These are phyloP conservation scores for Phymanthus crucifer DNA, from an alignment of 92 coral and sea anemone genomes.

Conservation along the genomic window DNA sequence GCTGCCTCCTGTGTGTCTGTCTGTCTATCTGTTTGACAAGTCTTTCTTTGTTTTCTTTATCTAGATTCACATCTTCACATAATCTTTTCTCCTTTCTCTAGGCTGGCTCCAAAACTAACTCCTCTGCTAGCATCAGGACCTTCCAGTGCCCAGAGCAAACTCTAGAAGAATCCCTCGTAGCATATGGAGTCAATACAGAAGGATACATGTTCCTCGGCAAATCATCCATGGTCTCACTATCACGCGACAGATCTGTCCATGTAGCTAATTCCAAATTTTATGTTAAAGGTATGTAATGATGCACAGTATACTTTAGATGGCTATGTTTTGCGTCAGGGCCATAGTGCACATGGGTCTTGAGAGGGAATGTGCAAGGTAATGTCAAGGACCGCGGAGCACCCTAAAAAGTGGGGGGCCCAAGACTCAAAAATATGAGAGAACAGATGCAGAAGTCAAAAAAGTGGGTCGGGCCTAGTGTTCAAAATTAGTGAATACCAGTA, in stretches of 20 bases:
- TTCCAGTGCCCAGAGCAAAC: conserved; percentile 90
- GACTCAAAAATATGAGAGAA: too few species aligned
- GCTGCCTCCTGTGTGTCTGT: too few species aligned
- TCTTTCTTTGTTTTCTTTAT: background rate
- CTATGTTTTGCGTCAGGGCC: too few species aligned
- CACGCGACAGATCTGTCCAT: conserved; percentile 78
- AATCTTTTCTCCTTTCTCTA: conserved; percentile 6
- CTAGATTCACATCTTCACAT: background rate
- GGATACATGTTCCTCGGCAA: conserved; percentile 93
- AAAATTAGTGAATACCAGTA: too few species aligned
- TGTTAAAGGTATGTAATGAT: conserved; percentile 62
- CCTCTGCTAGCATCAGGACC: conserved; percentile 69
- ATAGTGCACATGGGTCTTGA: too few species aligned
- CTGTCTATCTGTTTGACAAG: too few species aligned
- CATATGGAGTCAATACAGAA: conserved; percentile 89
- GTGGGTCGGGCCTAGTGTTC: too few species aligned
- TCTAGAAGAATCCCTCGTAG: conserved; percentile 85
- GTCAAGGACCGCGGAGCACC: too few species aligned
- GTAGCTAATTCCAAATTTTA: conserved; percentile 99
- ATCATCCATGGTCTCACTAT: conserved; percentile 61
- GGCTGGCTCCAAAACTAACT: conserved; percentile 67
- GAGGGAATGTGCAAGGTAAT: too few species aligned
- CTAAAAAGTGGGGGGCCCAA: too few species aligned
- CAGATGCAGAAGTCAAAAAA: too few species aligned
- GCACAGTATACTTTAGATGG: too few species aligned